These are phyloP conservation scores for Flabesymbios commensalis DNA, from an alignment of 2,888 invertebrate species.

Conservation along the genomic window DNA sequence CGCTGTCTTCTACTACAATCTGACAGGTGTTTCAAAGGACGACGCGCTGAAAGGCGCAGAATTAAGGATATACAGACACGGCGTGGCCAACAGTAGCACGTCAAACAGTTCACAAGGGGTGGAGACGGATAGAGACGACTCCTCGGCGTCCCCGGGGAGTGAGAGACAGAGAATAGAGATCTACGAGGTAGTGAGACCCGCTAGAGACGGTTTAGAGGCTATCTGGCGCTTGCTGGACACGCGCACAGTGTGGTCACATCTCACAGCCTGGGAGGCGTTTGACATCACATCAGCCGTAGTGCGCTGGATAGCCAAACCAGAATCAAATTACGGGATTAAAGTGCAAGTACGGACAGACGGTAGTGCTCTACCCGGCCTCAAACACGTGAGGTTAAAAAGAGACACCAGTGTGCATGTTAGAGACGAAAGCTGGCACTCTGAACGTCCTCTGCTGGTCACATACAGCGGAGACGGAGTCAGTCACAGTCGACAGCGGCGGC, in stretches of 20 bases:
- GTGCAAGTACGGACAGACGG: slow-evolving; percentile 42
- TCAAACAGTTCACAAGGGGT: too few species aligned
- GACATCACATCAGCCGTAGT: slow-evolving; percentile 80
- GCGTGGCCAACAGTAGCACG: not conserved
- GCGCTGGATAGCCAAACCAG: slow-evolving; percentile 79
- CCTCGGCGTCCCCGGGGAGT: not conserved
- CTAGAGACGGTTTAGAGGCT: slow-evolving; percentile 63
- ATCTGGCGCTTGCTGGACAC: slow-evolving; percentile 83
- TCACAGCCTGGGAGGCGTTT: slow-evolving; percentile 74
- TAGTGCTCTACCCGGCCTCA: not conserved
- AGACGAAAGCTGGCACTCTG: not conserved
- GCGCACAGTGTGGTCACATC: slow-evolving; percentile 68
- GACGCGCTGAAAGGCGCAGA: slow-evolving; percentile 61
- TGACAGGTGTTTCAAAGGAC: slow-evolving; percentile 43
- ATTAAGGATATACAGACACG: not conserved
- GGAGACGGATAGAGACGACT: slow-evolving; percentile 63
- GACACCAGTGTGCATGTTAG: not conserved
- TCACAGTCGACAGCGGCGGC: too few species aligned
- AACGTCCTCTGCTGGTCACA: not conserved
- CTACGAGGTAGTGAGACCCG: slow-evolving; percentile 61
- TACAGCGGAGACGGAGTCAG: too few species aligned
- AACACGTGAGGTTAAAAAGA: slow-evolving; percentile 12
- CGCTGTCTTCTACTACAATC: slow-evolving; percentile 13
- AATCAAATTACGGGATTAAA: slow-evolving; percentile 78
- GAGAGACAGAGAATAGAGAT: slow-evolving; percentile 43